Evolutionary conservation across 1,140 invertebrate genomes (phyloP).

Genomic region (Telenomus remus): DNA sequence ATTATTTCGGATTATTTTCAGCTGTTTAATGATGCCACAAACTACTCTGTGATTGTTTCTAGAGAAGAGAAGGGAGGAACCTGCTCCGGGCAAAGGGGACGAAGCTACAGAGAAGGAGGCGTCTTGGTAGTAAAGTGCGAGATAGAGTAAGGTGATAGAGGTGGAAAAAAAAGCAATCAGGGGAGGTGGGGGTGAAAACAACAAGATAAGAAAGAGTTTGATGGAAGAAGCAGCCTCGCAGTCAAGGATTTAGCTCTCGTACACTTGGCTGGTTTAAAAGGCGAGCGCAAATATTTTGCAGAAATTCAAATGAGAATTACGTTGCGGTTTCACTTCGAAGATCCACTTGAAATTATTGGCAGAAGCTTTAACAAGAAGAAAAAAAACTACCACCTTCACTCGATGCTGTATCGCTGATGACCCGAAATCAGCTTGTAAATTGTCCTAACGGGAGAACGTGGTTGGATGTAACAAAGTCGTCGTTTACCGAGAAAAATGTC

Average conservation of each 20-base stretch:
- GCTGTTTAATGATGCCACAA: slow-evolving; percentile 34
- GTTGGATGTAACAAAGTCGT: no score
- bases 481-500: no score
- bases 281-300: slow-evolving; percentile 39
- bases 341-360: slow-evolving; percentile 22
- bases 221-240: slow-evolving; percentile 36
- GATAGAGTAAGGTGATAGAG: slow-evolving; percentile 43
- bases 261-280: slow-evolving; percentile 15
- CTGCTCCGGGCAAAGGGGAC: slow-evolving; percentile 21
- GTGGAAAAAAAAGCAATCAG: slow-evolving; percentile 20
- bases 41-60: slow-evolving; percentile 30
- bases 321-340: slow-evolving; percentile 20
- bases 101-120: slow-evolving; percentile 13
- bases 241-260: slow-evolving; percentile 17
- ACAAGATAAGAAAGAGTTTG: slow-evolving; percentile 49
- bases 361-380: not conserved
- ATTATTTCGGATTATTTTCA: slow-evolving; percentile 40
- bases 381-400: slow-evolving; percentile 6
- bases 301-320: slow-evolving; percentile 46
- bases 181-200: slow-evolving; percentile 19
- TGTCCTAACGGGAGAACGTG: not conserved
- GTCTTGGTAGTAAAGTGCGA: slow-evolving; percentile 37
- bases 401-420: not conserved
- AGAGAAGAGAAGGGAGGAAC: slow-evolving; percentile 17
- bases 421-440: slow-evolving; percentile 2